These are phyloP conservation scores for Macrobrachium nipponense DNA, from an alignment of 1,140 invertebrate genomes.

Conservation along the genomic window DNA sequence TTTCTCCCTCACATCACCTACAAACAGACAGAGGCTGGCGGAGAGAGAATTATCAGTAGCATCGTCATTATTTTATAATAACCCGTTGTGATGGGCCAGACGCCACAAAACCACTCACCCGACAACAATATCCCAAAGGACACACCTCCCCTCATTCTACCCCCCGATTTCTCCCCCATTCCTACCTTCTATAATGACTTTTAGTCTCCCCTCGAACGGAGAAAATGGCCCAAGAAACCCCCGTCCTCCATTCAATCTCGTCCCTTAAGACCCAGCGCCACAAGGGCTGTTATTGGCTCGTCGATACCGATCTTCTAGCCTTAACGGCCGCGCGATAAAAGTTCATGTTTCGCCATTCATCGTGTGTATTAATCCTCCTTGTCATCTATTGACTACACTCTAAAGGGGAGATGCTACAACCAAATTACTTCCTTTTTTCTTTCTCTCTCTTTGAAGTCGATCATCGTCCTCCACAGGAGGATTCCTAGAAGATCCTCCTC, in stretches of 20 bases:
- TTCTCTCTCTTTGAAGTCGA: background rate
- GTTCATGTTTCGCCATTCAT: slow-evolving; percentile 38
- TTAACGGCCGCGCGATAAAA: background rate
- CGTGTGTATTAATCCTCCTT: slow-evolving; percentile 39
- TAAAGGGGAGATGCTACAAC: background rate
- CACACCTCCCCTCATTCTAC: no score
- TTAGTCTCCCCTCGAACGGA: slow-evolving; percentile 19
- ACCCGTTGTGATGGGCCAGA: no score
- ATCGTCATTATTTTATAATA: no score
- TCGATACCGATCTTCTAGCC: background rate
- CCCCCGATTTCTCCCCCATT: background rate
- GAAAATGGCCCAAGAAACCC: background rate
- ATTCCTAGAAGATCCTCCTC: background rate
- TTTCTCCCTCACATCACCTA: no score
- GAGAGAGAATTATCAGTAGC: no score
- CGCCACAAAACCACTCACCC: no score
- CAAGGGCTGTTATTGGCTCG: background rate
- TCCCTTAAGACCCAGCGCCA: background rate
- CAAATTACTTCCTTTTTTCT: background rate
- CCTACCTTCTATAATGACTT: slow-evolving; percentile 29
- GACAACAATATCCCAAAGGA: no score
- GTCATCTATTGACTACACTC: slow-evolving; percentile 23
- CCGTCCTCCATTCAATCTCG: background rate
- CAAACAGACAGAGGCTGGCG: no score
- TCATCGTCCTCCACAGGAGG: no score